Percentiles rank a stretch among this genome's conserved stretches.
These are phyloP conservation scores for Scatophagus argus DNA, from an alignment of 2,113 vertebrate genomes.

Conservation along the genomic window DNA sequence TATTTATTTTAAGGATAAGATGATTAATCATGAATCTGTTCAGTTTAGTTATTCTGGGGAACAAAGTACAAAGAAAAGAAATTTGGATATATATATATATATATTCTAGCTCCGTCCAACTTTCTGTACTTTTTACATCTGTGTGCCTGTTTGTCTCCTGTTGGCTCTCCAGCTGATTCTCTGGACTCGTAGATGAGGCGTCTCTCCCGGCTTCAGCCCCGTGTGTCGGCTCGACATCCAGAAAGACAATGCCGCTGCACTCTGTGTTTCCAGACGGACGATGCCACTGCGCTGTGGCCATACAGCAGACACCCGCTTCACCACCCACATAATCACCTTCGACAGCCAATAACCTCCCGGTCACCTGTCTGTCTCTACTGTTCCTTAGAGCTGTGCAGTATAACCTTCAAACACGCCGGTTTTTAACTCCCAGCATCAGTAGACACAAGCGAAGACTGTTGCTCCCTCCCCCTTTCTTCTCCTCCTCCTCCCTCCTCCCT, in stretches of 20 bases:
- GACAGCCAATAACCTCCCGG: constrained; percentile 50
- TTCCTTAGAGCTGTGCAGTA: constrained; percentile 66
- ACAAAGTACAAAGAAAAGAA: not conserved
- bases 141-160: constrained; percentile 13
- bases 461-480: constrained; percentile 26
- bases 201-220: constrained; percentile 10
- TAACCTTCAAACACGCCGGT: constrained; percentile 47
- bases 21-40: not conserved
- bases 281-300: constrained; percentile 43
- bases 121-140: not conserved
- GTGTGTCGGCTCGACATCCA: constrained; percentile 52
- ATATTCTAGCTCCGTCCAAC: not conserved
- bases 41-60: not conserved
- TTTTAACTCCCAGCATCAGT: constrained; percentile 30
- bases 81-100: not conserved
- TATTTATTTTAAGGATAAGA: not conserved
- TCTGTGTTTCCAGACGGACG: constrained; percentile 56
- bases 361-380: constrained; percentile 46
- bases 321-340: constrained; percentile 48
- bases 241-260: constrained; percentile 47
- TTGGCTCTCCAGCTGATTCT: constrained; percentile 72
- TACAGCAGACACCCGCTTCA: constrained; percentile 64
- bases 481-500: constrained; percentile 14
- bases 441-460: constrained; percentile 50
- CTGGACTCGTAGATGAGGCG: constrained; percentile 78